A percentile compares a stretch with the other conserved stretches of the same genome.
These are phyloP conservation scores for Fregata magnificens DNA, from an alignment of 2,113 vertebrate species.

Conservation along the genomic window DNA sequence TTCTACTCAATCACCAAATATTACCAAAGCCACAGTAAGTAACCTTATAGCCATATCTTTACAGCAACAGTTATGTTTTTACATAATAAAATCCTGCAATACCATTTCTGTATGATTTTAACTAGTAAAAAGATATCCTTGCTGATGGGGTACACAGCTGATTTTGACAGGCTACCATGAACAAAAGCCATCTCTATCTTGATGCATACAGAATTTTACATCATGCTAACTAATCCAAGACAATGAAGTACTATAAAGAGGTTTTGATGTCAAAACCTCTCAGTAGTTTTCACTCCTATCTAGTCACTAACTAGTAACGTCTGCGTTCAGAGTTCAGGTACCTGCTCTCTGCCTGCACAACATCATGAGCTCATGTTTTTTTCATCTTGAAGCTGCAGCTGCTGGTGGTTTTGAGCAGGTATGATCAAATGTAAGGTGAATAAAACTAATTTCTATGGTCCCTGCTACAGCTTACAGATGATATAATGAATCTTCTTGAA, in stretches of 20 bases:
- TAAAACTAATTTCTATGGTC: slow-evolving; percentile 3
- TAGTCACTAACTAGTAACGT: background rate
- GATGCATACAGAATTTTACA: background rate
- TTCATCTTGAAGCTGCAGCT: background rate
- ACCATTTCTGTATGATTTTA: background rate
- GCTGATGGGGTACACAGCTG: background rate
- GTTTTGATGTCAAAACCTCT: background rate
- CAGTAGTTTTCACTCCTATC: background rate
- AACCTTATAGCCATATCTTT: background rate
- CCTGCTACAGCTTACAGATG: background rate
- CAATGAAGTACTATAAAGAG: background rate
- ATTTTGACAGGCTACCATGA: background rate
- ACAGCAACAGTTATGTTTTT: background rate
- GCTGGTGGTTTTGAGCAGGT: background rate
- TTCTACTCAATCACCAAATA: background rate
- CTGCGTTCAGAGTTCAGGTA: background rate
- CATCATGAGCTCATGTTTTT: background rate
- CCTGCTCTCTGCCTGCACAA: background rate
- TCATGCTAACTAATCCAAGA: background rate
- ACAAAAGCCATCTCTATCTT: background rate
- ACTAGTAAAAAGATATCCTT: background rate
- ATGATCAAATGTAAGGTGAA: slow-evolving; percentile 9
- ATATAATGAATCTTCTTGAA: background rate
- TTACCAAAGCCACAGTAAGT: background rate
- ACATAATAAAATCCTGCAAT: background rate